These are phyloP conservation scores for Helleia helle DNA, from an alignment of 2,888 invertebrate species.

Conservation along the genomic window DNA sequence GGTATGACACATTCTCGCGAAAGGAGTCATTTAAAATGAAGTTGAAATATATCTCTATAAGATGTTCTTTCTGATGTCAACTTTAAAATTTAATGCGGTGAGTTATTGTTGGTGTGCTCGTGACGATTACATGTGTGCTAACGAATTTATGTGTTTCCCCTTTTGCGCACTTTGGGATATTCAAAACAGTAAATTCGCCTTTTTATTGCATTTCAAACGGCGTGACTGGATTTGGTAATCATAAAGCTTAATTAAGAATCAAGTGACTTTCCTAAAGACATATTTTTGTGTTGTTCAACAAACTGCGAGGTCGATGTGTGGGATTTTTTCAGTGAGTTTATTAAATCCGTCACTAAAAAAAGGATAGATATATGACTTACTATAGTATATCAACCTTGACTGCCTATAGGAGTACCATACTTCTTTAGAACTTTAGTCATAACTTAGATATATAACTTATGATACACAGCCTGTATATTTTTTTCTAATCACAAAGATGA, in stretches of 20 bases:
- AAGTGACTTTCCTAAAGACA: background rate
- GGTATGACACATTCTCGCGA: constrained; percentile 27
- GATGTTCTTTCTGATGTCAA: constrained; percentile 70
- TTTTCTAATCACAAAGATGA: no score
- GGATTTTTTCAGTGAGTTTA: no score
- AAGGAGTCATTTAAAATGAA: constrained; percentile 46
- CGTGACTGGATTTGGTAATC: background rate
- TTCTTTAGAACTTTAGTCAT: no score
- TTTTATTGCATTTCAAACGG: constrained; percentile 49
- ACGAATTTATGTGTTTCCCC: constrained; percentile 66
- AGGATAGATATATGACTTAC: no score
- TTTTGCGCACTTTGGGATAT: constrained; percentile 52
- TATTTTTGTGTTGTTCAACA: no score
- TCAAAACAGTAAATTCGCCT: constrained; percentile 55
- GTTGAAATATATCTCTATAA: constrained; percentile 61
- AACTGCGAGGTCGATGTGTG: no score
- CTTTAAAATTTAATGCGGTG: constrained; percentile 68
- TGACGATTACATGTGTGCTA: constrained; percentile 65
- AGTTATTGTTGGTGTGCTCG: constrained; percentile 59
- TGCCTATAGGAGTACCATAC: no score
- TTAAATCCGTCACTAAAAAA: no score
- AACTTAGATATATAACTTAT: no score
- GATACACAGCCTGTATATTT: no score
- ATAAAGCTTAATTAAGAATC: background rate
- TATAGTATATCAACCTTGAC: no score